A percentile compares a stretch with the other conserved stretches of the same genome.
phyloP scores from a whole-genome alignment of 2,113 vertebrate species.

The Elanus axillaris region DNA sequence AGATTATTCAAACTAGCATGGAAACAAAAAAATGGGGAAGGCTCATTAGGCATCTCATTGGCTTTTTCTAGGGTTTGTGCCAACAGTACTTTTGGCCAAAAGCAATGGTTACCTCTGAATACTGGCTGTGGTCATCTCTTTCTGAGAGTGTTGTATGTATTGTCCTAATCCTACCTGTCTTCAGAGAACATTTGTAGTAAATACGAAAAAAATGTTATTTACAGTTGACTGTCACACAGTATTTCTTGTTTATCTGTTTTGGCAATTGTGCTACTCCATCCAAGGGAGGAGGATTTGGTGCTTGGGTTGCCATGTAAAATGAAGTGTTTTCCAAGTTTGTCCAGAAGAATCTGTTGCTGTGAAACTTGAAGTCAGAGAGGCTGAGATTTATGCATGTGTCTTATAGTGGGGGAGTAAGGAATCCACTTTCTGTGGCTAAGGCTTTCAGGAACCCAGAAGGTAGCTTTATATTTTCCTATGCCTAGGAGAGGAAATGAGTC shows the following conservation, averaged over 20 bases:
- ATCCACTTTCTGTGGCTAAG: neutral
- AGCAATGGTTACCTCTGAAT: neutral
- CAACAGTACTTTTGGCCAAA: neutral
- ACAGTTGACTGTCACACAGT: neutral
- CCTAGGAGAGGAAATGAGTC: neutral
- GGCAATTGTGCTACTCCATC: neutral
- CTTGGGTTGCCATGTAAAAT: accelerated
- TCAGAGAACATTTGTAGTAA: neutral
- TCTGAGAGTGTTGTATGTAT: neutral
- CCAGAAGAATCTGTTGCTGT: neutral
- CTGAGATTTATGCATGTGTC: neutral
- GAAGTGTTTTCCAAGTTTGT: neutral
- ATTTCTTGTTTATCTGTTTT: neutral
- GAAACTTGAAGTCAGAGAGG: neutral
- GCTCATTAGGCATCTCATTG: neutral
- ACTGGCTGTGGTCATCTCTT: neutral
- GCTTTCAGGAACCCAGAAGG: neutral
- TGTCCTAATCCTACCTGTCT: neutral
- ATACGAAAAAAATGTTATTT: neutral
- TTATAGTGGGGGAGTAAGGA: neutral
- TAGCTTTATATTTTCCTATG: neutral
- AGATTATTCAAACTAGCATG: neutral
- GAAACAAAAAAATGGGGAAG: neutral
- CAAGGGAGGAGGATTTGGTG: neutral
- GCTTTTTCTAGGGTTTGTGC: neutral